Evolutionary conservation across 2,888 invertebrate species (phyloP).

Genomic region (Lithophane leautieri): DNA sequence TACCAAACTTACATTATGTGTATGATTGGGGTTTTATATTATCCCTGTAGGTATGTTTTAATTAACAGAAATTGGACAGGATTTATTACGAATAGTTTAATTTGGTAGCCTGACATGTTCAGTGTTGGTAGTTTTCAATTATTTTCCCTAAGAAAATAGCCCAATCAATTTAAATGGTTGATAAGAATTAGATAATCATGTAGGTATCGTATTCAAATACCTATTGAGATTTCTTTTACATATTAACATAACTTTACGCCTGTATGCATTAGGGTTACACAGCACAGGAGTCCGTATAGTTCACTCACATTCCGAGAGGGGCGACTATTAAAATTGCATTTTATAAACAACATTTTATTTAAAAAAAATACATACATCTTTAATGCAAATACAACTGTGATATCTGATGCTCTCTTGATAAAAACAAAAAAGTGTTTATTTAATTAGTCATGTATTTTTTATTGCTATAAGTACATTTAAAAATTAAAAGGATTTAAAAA

Average conservation of each 20-base stretch:
- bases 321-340: neutral
- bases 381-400: neutral
- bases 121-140: too few relatives aligned
- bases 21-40: too few relatives aligned
- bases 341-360: neutral
- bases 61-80: too few relatives aligned
- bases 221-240: neutral
- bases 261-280: neutral
- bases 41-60: too few relatives aligned
- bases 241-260: neutral
- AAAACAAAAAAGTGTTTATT: neutral
- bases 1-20: too few relatives aligned
- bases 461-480: neutral
- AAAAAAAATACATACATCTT: neutral
- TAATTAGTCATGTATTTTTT: constrained; percentile 5
- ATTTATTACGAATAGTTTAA: too few relatives aligned
- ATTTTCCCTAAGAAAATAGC: neutral
- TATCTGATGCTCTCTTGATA: neutral
- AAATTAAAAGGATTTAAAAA: constrained; percentile 17
- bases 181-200: too few relatives aligned
- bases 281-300: neutral
- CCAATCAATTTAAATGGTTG: neutral
- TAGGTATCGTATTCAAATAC: neutral
- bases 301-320: neutral
- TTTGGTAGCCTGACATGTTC: too few relatives aligned